Evolutionary conservation across 2,113 vertebrate species (phyloP), one percentile per base, ranked within the genome.

Genomic region (Ochotona princeps): DNA sequence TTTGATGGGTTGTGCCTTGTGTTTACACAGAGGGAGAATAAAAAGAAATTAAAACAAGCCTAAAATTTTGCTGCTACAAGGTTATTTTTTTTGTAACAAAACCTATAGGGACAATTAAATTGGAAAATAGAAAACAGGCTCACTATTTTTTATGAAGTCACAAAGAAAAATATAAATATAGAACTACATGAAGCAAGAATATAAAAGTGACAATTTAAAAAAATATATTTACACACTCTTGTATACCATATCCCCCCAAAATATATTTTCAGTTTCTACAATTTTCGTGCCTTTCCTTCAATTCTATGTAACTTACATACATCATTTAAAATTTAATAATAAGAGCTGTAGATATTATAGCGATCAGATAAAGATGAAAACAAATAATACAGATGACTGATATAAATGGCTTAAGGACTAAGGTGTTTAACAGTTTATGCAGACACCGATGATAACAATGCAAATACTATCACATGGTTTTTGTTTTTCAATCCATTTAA

Each of bases 11-110:
- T 95, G 74, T 92, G 75, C 84, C 38, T 95, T 87, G 44, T 54
- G 89, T 89, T 92, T 75, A 81, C 91, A 93, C 83, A 81, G 81
- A 95, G 60, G 88, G 70, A 79, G 51, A 92, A 92, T 94, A 94
- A 96, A 95, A 96, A 66, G 63, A 94, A 86, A 95, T 95, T 94
- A 84, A 63, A 86, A 87, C 28, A 91, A 92, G 17, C 8, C 72
- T 65, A 49, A 92, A 88, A 38, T 89, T 91, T 79, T 81, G 49
- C 49, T 92, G 94, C 57, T 83, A 2, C 78, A 89, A 89, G 38
- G 80, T 94, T 85, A 75, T 49, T 13, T 92, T 94, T 44, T 95
- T 85, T 85, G 61, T 69, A 85, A 54, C 66, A 92, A 95, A 94
- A 20, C 80, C 75, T 84, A 13, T 3, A 92, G 66, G 81, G 38